Base-by-base conservation (phyloP, 2,888 invertebrate species). In the Drosophila lacicola region DNA sequence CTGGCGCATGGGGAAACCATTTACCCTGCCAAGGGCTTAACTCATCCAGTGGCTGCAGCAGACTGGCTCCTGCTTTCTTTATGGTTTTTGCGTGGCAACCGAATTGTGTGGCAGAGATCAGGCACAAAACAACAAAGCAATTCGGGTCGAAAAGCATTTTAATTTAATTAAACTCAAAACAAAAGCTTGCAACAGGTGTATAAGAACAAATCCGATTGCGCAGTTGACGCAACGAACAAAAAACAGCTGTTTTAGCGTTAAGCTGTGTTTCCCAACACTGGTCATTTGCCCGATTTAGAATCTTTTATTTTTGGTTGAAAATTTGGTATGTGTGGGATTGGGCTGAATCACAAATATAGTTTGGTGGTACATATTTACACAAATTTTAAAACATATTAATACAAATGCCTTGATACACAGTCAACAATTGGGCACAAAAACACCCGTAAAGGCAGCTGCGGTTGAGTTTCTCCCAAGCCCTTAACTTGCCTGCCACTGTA, bases 401-500 rank as follows among this genome's bases (percentile, higher is more conserved):
- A 57, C n/a, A 78, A 78, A 68, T 73, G 63, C 75, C 36, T 39
- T 60, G 25, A 44, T 53, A 58, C 47, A 61, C 42, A 66, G 19
- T 45, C 25, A 56, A 46, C 29, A 47, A 21, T 13, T 34, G 34
- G 42, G 60, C 58, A 36, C 6, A 14, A 13, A 4, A 33, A 21
- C 39, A 41, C 37, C 39, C 58, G 8, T 10, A 34, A 54, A 73
- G 78, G 78, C 75, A 68, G 50, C 54, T 57, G 8, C 11, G 60
- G 53, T 64, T 44, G 11, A 47, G 21, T 21, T 39, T 33, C 8
- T 3, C 4, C n/a, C n/a, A 13, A 21, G 4, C 2, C n/a, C n/a
- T 74, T 88, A 91, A 72, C 78, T 82, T 42, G 91, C 66, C 69
- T 91, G 92, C 91, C 91, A 91, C 91, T 91, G 71, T 25, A 85